Evolutionary conservation across 1,140 invertebrate genomes (phyloP).

Genomic region (Drosophila yakuba): DNA sequence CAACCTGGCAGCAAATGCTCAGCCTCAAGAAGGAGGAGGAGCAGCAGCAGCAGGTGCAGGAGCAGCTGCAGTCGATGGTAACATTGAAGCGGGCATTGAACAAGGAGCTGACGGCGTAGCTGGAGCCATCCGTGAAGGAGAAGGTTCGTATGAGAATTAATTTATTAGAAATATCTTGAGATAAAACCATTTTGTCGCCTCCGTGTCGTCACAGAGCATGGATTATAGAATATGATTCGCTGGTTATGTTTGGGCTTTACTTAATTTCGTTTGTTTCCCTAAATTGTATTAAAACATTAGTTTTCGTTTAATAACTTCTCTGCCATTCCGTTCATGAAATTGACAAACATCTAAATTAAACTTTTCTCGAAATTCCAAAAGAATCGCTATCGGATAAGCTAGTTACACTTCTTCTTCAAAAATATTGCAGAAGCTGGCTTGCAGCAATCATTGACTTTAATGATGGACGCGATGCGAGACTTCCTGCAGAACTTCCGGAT

Average conservation of each 20-base stretch:
- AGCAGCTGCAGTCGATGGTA: conserved; percentile 5
- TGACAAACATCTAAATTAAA: background rate
- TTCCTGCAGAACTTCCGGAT: conserved; percentile 88
- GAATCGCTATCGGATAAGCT: background rate
- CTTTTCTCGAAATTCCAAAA: background rate
- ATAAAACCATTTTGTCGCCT: background rate
- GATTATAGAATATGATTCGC: background rate
- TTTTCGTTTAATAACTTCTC: background rate
- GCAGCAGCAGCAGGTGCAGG: conserved; percentile 30
- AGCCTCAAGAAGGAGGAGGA: conserved; percentile 51
- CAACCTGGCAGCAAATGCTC: conserved; percentile 45
- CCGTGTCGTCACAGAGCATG: conserved; percentile 20
- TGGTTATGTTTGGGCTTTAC: background rate
- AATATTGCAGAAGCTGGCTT: conserved; percentile 85
- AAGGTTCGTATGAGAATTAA: conserved; percentile 7
- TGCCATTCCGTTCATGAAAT: background rate
- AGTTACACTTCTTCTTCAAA: conserved; percentile 1
- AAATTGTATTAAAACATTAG: background rate
- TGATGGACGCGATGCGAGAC: conserved; percentile 91
- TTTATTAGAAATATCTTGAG: background rate
- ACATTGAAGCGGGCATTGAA: background rate
- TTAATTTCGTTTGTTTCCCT: background rate
- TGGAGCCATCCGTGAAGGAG: conserved; percentile 28
- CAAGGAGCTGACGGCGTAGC: conserved; percentile 34
- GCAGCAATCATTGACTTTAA: conserved; percentile 87